Base-by-base conservation (phyloP, 2,888 invertebrate species). In the Aradus depressus region DNA sequence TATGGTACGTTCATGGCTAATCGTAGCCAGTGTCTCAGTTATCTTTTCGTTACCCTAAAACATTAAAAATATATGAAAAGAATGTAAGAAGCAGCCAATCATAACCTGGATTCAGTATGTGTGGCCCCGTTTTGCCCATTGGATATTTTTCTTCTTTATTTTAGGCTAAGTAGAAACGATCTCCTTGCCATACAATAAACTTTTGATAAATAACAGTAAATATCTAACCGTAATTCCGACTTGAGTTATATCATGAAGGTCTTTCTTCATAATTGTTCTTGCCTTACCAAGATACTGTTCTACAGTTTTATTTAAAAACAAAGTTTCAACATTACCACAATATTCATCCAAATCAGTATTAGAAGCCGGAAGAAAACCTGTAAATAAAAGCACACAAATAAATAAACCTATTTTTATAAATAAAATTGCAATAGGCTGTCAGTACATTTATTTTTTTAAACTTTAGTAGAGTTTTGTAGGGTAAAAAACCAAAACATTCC, bases 301-400 rank as follows among this genome's bases (percentile, higher is more conserved):
- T 59, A 84, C 82, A 47, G 84, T 80, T 62, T 84, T 84, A 62
- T 82, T 77, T 26, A 84, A 80, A 67, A 85, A 89, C 26, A 85
- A 68, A 4, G 76, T 70, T 64, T 88, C 84, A 51, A 88, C 77
- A 65, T 86, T 80, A 22, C 77, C 73, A 2, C 81, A 75, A 64
- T 84, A 89, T 32, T 80, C 74, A 1, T 79, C 65, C 44, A 90
- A 71, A 1, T 79, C 74, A 25, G 70, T 66, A 54, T 77, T 73
- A 2, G 72, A 67, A 14, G 71, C 65, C 1, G 71, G 68, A 55
- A 84, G 75, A 56, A 81, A 77, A 53, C 75, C 74, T 37, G 44
- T 6, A 61, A 60, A 54, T 35, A 37, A 38, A 16, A 22, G 22
- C 44, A 26, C 2, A 14, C 19, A 32, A 6, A n/a, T 14, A 8